These are phyloP conservation scores for Strix aluco DNA, from an alignment of 2,113 vertebrate species.

Conservation along the genomic window DNA sequence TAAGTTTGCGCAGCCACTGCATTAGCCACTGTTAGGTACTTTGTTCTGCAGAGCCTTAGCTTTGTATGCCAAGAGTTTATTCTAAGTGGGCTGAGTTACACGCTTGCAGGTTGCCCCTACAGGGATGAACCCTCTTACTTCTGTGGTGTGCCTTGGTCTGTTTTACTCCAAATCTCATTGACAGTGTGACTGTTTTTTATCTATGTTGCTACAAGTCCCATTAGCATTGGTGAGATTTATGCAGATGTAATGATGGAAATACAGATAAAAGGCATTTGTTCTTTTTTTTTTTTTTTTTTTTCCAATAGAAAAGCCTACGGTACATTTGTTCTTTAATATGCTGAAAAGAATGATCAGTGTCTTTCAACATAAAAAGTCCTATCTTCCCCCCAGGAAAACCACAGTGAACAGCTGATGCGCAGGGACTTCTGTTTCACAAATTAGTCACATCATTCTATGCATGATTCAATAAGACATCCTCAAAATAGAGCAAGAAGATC, in stretches of 20 bases:
- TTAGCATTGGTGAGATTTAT: background rate
- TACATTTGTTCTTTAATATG: constrained; percentile 37
- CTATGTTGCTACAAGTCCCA: background rate
- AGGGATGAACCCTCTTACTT: background rate
- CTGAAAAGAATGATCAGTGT: constrained; percentile 26
- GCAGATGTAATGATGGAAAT: background rate
- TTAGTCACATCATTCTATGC: background rate
- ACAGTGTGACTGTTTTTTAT: background rate
- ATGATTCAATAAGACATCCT: background rate
- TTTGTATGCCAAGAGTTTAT: background rate
- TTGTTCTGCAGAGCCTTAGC: background rate
- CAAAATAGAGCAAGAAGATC: background rate
- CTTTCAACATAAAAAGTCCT: background rate
- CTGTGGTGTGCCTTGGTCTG: background rate
- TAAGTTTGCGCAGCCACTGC: background rate
- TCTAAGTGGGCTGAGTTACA: background rate
- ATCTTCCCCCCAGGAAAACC: background rate
- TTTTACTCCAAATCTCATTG: background rate
- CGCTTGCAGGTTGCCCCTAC: background rate
- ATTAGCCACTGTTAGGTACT: background rate
- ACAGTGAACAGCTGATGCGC: background rate
- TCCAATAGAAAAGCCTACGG: background rate
- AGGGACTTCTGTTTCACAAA: constrained; percentile 5
- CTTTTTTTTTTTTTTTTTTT: background rate
- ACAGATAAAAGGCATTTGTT: constrained; percentile 31